Conservation (phyloP, 2,797 vertebrate species). For the Spea hammondii region DNA sequence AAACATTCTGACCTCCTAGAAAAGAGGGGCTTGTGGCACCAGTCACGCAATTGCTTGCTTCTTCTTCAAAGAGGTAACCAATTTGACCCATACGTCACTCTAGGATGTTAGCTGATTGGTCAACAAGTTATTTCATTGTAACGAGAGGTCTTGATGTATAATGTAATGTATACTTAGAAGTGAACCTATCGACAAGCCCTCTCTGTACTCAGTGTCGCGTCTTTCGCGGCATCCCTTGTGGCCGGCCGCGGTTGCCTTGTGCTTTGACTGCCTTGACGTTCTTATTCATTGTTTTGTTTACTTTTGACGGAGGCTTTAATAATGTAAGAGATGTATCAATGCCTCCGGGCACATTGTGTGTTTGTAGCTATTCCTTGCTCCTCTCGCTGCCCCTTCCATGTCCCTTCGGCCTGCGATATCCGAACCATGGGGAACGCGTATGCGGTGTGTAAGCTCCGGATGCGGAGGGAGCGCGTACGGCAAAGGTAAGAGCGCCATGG, state of each 20-base stretch:
- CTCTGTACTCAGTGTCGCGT: too few species aligned
- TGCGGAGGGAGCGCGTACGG: not conserved
- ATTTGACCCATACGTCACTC: too few species aligned
- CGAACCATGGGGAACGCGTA: not conserved
- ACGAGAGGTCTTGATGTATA: too few species aligned
- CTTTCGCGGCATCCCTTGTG: too few species aligned
- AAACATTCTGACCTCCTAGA: too few species aligned
- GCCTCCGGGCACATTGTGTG: constrained; percentile 6
- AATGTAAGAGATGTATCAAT: constrained; percentile 31
- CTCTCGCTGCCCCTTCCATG: not conserved
- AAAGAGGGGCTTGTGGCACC: too few species aligned
- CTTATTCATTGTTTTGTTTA: constrained; percentile 28
- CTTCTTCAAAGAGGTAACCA: too few species aligned
- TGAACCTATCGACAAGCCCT: too few species aligned
- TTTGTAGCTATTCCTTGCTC: not conserved
- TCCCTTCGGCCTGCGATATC: not conserved
- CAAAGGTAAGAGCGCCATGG: not conserved
- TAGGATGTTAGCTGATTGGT: too few species aligned
- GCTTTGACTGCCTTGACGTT: not conserved
- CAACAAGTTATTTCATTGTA: too few species aligned
- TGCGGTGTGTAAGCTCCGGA: not conserved
- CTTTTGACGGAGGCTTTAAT: constrained; percentile 38
- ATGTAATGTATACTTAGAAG: too few species aligned
- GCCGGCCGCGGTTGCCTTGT: not conserved
- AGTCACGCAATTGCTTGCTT: too few species aligned